phyloP scores from a whole-genome alignment of 2,113 vertebrate species.

The Pedetes capensis region DNA sequence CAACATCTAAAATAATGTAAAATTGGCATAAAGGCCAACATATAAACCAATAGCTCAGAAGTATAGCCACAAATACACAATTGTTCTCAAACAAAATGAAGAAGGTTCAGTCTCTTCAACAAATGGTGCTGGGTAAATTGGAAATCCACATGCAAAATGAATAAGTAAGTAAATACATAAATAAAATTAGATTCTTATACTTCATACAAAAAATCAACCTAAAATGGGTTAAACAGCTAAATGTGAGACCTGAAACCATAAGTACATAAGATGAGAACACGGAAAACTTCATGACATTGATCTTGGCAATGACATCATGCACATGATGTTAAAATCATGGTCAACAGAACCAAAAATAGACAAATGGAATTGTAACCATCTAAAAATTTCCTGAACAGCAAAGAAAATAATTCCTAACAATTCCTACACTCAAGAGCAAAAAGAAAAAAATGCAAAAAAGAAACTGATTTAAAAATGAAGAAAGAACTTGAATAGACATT shows the following conservation, averaged over 20 bases:
- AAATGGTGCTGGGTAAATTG: background rate
- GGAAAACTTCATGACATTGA: background rate
- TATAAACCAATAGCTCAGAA: background rate
- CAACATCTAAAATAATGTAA: background rate
- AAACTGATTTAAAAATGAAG: background rate
- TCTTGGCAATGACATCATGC: background rate
- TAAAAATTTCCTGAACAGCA: background rate
- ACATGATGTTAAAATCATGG: background rate
- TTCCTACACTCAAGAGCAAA: background rate
- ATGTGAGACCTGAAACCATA: background rate
- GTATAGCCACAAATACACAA: fast-evolving
- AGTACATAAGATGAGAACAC: background rate
- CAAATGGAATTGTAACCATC: background rate
- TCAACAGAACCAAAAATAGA: background rate
- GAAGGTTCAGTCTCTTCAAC: background rate
- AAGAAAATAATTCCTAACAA: background rate
- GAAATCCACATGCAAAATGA: background rate
- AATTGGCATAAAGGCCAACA: background rate
- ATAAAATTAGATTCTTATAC: background rate
- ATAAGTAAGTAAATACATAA: background rate
- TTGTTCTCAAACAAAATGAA: background rate
- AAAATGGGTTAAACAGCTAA: background rate
- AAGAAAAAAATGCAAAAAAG: background rate
- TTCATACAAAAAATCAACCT: background rate
- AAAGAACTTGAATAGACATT: background rate